phyloP scores from a whole-genome alignment of 2,888 invertebrate genomes.

The Pemphredon lugubris region DNA sequence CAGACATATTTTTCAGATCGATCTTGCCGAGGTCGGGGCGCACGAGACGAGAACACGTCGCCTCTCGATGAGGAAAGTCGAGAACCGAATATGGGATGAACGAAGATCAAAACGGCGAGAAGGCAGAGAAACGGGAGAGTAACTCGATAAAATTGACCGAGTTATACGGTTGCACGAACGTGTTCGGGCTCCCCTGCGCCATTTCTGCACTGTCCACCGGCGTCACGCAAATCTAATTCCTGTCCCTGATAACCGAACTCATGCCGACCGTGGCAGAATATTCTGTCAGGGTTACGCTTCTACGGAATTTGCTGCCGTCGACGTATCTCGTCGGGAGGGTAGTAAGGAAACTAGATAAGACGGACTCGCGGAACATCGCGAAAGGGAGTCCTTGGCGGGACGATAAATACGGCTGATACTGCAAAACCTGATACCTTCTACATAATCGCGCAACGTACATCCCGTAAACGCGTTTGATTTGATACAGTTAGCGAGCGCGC shows the following conservation, averaged over 20 bases:
- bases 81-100: slow-evolving; percentile 29
- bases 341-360: slow-evolving; percentile 13
- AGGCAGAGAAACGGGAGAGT: slow-evolving; percentile 52
- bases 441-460: no score
- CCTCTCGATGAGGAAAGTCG: slow-evolving; percentile 24
- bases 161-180: slow-evolving; percentile 56
- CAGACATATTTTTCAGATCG: not conserved
- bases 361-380: slow-evolving; percentile 12
- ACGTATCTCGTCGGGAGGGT: no score
- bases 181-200: slow-evolving; percentile 19
- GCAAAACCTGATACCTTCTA: slow-evolving; percentile 14
- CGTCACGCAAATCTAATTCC: slow-evolving; percentile 67
- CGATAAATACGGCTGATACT: slow-evolving; percentile 30
- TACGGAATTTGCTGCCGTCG: slow-evolving; percentile 33
- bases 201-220: slow-evolving; percentile 46
- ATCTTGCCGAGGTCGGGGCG: not conserved
- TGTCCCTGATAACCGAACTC: slow-evolving; percentile 56
- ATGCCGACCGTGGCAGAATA: slow-evolving; percentile 53
- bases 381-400: slow-evolving; percentile 35
- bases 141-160: slow-evolving; percentile 67
- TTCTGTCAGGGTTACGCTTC: slow-evolving; percentile 40
- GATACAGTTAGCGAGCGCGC: no score
- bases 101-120: slow-evolving; percentile 48
- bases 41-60: not conserved
- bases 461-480: no score